A percentile compares a stretch with the other conserved stretches of the same genome.
Evolutionary conservation across 2,797 vertebrate genomes (phyloP).

Genomic region (Parambassis ranga): DNA sequence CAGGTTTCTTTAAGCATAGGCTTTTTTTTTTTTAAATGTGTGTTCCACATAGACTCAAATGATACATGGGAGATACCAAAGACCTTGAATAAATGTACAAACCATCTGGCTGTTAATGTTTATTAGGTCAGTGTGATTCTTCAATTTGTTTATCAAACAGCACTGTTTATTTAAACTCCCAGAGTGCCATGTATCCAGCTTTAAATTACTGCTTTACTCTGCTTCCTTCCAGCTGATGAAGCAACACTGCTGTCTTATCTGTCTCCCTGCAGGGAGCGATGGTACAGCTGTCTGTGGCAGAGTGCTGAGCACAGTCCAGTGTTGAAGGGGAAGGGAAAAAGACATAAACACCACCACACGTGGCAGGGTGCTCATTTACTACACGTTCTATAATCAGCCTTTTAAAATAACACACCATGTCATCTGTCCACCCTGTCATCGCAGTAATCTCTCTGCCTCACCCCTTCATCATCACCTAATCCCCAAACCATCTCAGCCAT

Average conservation of each 20-base stretch:
- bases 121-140: slow-evolving; percentile 2
- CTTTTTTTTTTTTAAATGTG: background rate
- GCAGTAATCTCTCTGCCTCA: slow-evolving; percentile 41
- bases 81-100: background rate
- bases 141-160: slow-evolving; percentile 6
- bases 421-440: slow-evolving; percentile 54
- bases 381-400: slow-evolving; percentile 56
- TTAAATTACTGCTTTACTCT: slow-evolving; percentile 53
- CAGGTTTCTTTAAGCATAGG: background rate
- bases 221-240: slow-evolving; percentile 44
- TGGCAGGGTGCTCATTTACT: slow-evolving; percentile 60
- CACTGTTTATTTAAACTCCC: background rate
- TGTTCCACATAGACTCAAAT: background rate
- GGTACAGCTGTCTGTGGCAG: slow-evolving; percentile 59
- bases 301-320: slow-evolving; percentile 55
- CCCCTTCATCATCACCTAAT: slow-evolving; percentile 61
- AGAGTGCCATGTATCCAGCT: slow-evolving; percentile 19
- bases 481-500: slow-evolving; percentile 46
- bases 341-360: slow-evolving; percentile 40
- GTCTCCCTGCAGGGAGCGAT: slow-evolving; percentile 49
- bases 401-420: slow-evolving; percentile 51
- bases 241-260: slow-evolving; percentile 37
- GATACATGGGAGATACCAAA: background rate
- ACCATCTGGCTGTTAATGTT: background rate
- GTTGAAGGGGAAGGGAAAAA: slow-evolving; percentile 25